Base-by-base conservation (phyloP, 2,888 invertebrate genomes). In the Choreutis nemorana region DNA sequence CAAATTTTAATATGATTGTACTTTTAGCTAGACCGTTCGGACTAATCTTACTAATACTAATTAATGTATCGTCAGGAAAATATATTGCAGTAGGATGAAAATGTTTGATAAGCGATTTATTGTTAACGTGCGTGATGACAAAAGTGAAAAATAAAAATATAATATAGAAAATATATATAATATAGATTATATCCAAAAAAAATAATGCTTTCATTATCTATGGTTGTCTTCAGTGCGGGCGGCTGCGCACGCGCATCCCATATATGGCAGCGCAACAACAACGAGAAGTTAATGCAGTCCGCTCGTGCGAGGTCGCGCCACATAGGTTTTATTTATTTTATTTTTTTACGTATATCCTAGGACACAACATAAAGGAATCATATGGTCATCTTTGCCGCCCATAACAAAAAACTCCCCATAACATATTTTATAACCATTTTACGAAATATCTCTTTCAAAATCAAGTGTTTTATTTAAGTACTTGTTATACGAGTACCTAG, bases 231-330 rank as follows among this genome's bases (percentile, higher is more conserved):
- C 48, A 48, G 48, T 36, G 42, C 45, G 55, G 66, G 13, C 9
- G 30, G 8, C 56, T 54, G 56, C 60, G 65, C 73, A 67, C 63
- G 72, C 66, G 70, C 62, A 43, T 37, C 36, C 77, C 73, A 45
- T 73, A 66, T 70, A 75, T 47, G 73, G 75, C 49, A 57, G 55
- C 64, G 63, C 57, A 64, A 70, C 63, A 65, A 70, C 63, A 71
- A 62, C 70, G 47, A 61, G 68, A 72, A 62, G 68, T 67, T 67
- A 68, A 72, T 63, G 58, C 64, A 58, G 49, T 52, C 50, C 46
- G 41, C 51, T 53, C 50, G 40, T 34, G 42, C 57, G 62, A 67
- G 68, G 68, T 54, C 62, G 45, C 40, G 36, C 47, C 48, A 37
- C 51, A 55, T 58, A 57, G 56, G 52, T 64, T 60, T 61, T 59